Conservation (phyloP, 2,888 invertebrate genomes). For the Unio pictorum region DNA sequence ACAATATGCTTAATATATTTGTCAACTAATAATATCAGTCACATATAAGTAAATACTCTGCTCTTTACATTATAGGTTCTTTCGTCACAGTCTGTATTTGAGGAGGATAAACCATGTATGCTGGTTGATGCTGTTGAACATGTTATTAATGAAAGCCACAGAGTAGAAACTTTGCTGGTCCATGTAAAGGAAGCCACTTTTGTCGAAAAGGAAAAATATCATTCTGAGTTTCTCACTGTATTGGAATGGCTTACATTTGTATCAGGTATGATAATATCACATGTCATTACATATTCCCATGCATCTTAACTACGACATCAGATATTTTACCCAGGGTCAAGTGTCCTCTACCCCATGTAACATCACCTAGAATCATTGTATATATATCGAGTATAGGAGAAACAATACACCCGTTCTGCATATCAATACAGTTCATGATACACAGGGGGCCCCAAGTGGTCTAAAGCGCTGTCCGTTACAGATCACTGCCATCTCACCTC, state of each 20-base stretch:
- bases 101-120: conserved; percentile 40
- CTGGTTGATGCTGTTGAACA: conserved; percentile 44
- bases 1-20: too few relatives aligned
- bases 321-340: neutral
- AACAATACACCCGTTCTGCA: too few relatives aligned
- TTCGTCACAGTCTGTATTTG: conserved; percentile 36
- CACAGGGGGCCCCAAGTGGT: too few relatives aligned
- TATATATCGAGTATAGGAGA: too few relatives aligned
- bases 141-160: conserved; percentile 32
- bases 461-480: too few relatives aligned
- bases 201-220: conserved; percentile 60
- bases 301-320: neutral
- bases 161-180: conserved; percentile 78
- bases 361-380: neutral
- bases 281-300: neutral
- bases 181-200: conserved; percentile 76
- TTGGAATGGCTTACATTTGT: conserved; percentile 77
- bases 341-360: too few relatives aligned
- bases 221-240: conserved; percentile 73
- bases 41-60: neutral
- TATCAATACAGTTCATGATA: too few relatives aligned
- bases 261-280: conserved; percentile 52
- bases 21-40: too few relatives aligned
- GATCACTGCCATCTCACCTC: too few relatives aligned
- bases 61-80: conserved; percentile 31